phyloP scores from a whole-genome alignment of 2,888 invertebrate species.

The Magallana nippona region DNA sequence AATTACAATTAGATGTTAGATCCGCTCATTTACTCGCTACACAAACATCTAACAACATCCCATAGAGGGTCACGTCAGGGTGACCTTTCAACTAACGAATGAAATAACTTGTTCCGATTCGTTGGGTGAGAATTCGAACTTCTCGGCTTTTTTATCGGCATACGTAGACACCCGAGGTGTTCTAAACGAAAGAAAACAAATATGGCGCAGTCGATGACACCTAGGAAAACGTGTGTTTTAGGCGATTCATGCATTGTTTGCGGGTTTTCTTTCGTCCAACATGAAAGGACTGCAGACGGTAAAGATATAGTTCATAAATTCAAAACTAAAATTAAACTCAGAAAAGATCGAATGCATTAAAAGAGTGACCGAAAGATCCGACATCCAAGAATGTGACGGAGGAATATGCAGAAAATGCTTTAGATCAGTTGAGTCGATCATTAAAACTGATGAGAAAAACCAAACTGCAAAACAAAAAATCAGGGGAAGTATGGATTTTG shows the following conservation, averaged over 20 bases:
- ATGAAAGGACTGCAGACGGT: not conserved
- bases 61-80: conserved; percentile 2
- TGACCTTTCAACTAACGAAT: conserved; percentile 16
- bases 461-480: not conserved
- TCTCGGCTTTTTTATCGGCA: not conserved
- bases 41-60: conserved; percentile 33
- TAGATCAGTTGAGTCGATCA: not conserved
- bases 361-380: not conserved
- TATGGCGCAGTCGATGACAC: not conserved
- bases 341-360: not conserved
- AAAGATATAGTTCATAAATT: not conserved
- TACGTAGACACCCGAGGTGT: not conserved
- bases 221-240: conserved; percentile 11
- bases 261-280: not conserved
- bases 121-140: not conserved
- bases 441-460: conserved; percentile 7
- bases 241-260: conserved; percentile 12
- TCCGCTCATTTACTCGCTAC: not conserved
- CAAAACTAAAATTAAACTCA: not conserved
- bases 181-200: not conserved
- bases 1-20: conserved; percentile 24
- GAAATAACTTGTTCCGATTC: not conserved
- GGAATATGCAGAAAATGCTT: not conserved
- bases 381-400: not conserved
- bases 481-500: not conserved